These are phyloP conservation scores for Chirona hameri DNA, from an alignment of 2,888 invertebrate genomes.

Conservation along the genomic window DNA sequence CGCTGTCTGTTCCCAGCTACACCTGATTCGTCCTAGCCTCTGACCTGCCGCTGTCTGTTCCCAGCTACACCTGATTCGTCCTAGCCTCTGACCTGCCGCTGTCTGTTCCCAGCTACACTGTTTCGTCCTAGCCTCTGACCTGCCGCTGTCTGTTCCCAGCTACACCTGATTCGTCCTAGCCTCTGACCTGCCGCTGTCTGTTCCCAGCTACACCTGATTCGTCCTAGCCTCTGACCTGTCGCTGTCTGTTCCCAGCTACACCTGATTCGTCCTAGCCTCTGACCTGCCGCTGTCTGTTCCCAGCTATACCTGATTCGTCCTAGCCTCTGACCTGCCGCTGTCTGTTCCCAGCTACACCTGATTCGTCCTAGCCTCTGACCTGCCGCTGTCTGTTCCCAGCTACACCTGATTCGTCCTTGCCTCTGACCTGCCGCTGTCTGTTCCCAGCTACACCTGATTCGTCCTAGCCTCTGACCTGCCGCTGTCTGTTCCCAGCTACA, in stretches of 20 bases:
- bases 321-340: neutral
- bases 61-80: no score
- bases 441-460: neutral
- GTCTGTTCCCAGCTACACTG: neutral
- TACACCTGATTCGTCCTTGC: neutral
- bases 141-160: neutral
- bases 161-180: neutral
- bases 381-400: neutral
- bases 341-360: neutral
- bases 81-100: neutral
- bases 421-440: neutral
- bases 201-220: neutral
- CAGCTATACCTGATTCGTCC: no score
- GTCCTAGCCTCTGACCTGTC: neutral
- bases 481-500: neutral
- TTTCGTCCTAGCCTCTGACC: neutral
- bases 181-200: neutral
- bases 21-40: neutral
- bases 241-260: neutral
- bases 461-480: neutral
- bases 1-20: neutral
- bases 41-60: neutral
- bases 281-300: neutral
- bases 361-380: neutral
- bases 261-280: neutral